phyloP scores from a whole-genome alignment of 2,888 invertebrate genomes.

The Tiliacea citrago region DNA sequence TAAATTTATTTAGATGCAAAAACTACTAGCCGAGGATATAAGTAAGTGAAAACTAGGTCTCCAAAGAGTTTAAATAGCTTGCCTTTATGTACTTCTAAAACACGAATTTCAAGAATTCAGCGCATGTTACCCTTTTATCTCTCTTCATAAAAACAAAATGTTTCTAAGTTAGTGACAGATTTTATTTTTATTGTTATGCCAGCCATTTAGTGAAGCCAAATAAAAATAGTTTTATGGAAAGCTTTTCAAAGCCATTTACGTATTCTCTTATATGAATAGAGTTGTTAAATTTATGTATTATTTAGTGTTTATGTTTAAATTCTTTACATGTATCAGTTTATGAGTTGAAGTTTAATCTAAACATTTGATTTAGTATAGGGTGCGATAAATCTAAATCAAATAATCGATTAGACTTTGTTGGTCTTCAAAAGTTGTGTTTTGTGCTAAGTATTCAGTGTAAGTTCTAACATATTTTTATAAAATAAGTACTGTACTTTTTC shows the following conservation, averaged over 20 bases:
- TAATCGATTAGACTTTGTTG: background rate
- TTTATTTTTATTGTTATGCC: slow-evolving; percentile 38
- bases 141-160: slow-evolving; percentile 43
- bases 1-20: slow-evolving; percentile 30
- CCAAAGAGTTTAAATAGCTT: slow-evolving; percentile 21
- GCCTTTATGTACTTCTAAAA: slow-evolving; percentile 19
- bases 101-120: slow-evolving; percentile 13
- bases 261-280: background rate
- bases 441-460: too few species aligned
- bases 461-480: background rate
- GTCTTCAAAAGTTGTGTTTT: background rate
- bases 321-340: background rate
- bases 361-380: background rate
- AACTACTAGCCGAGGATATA: slow-evolving; percentile 17
- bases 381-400: background rate
- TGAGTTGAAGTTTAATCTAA: background rate
- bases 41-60: slow-evolving; percentile 49
- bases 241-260: slow-evolving; percentile 19
- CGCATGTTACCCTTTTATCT: slow-evolving; percentile 30
- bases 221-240: slow-evolving; percentile 38
- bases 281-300: slow-evolving; percentile 21
- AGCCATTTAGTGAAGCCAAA: slow-evolving; percentile 14
- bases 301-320: slow-evolving; percentile 25
- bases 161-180: slow-evolving; percentile 22
- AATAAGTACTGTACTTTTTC: background rate